Base-by-base conservation (phyloP, 2,888 invertebrate genomes). In the Drosophila limbata region DNA sequence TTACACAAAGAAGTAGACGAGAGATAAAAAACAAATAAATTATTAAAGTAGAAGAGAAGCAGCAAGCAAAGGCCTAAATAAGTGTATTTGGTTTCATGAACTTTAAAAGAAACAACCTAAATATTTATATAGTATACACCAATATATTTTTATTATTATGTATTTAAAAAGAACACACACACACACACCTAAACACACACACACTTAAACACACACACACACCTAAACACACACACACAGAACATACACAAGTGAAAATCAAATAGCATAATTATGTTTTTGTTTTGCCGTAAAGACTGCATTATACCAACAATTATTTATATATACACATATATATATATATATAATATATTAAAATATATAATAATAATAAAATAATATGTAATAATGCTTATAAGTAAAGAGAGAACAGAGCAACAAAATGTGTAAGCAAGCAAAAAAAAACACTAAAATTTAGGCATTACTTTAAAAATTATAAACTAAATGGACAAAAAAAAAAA, bases 221-320 rank as follows among this genome's bases (percentile, higher is more conserved):
- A 47, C 10, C n/a, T n/a, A n/a, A n/a, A 42, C 9, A 51, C 15
- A 42, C 25, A 52, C 6, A 60, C 31, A 60, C 21, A 66, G 21
- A 37, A 47, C 33, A 35, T 25, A 67, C 50, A 64, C 56, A 66
- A 59, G 65, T 65, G 50, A 74, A 65, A 81, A 73, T 69, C 79
- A 84, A 84, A 87, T 78, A 84, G 73, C 86, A 84, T 89, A 77
- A 84, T 87, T 87, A 70, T 89, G 79, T 82, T 89, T 89, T 90
- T 84, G 72, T 90, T 91, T 90, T 91, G 92, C 92, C 91, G 89
- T 90, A 91, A 92, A 92, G 92, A 92, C 92, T 92, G 92, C 91
- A 91, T 91, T 91, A 91, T 91, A 92, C 90, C 91, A 91, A 91
- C 90, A 84, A 90, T 84, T 83, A 80, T 78, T 69, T 78, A 79